Evolutionary conservation across 2,113 vertebrate genomes (phyloP).

Genomic region (Callionymus lyra): DNA sequence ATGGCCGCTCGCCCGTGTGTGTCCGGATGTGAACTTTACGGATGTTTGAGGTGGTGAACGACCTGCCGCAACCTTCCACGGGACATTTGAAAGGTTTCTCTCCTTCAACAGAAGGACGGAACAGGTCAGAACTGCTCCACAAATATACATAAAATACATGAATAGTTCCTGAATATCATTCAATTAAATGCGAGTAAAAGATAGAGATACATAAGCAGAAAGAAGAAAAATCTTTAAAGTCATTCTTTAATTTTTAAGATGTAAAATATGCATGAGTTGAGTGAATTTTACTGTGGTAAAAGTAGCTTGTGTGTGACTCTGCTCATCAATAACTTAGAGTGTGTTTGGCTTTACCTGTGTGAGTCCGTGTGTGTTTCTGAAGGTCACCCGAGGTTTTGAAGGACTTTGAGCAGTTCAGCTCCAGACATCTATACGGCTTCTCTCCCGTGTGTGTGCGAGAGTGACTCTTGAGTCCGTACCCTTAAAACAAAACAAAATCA

Average conservation of each 20-base stretch:
- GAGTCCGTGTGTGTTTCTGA: slow-evolving; percentile 95
- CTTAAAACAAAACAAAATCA: slow-evolving; percentile 43
- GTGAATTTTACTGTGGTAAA: too few species aligned
- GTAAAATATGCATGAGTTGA: too few species aligned
- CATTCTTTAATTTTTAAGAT: too few species aligned
- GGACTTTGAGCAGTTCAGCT: slow-evolving; percentile 91
- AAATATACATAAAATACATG: too few species aligned
- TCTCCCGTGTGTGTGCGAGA: slow-evolving; percentile 95
- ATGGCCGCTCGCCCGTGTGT: slow-evolving; percentile 94
- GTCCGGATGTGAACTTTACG: slow-evolving; percentile 97
- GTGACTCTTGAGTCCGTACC: slow-evolving; percentile 94
- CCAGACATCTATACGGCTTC: slow-evolving; percentile 94
- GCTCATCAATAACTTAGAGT: too few species aligned
- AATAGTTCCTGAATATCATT: too few species aligned
- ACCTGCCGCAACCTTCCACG: slow-evolving; percentile 90
- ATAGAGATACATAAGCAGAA: too few species aligned
- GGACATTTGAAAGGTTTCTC: slow-evolving; percentile 97
- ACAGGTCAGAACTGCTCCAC: too few species aligned
- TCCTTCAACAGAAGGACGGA: slow-evolving; percentile 65
- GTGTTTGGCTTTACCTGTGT: slow-evolving; percentile 75
- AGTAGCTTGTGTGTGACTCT: too few species aligned
- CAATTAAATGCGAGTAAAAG: too few species aligned
- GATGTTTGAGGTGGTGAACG: slow-evolving; percentile 98
- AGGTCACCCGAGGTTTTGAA: slow-evolving; percentile 98
- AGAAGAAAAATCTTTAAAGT: too few species aligned